A percentile compares a stretch with the other conserved stretches of the same genome.
These are phyloP conservation scores for Pachymerium ferrugineum DNA, from an alignment of 2,888 invertebrate genomes.

Conservation along the genomic window DNA sequence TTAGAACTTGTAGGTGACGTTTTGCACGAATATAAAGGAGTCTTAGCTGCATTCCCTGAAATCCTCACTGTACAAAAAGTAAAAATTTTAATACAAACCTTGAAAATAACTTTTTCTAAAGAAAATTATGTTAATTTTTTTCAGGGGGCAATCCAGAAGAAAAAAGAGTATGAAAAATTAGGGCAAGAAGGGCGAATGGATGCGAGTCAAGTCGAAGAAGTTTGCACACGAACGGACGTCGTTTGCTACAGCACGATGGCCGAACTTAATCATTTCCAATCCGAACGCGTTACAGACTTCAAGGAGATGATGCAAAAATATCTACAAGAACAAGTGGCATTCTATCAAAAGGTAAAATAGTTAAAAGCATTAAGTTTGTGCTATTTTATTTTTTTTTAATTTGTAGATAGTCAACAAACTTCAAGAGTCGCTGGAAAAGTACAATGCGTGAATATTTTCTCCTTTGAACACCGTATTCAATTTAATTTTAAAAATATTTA, in stretches of 20 bases:
- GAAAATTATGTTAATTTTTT: background rate
- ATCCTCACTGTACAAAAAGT: constrained; percentile 82
- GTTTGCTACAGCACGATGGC: constrained; percentile 89
- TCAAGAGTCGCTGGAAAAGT: background rate
- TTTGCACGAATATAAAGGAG: constrained; percentile 88
- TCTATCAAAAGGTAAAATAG: constrained; percentile 68
- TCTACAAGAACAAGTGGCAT: constrained; percentile 79
- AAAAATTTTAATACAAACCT: constrained; percentile 33
- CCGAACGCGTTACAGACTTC: constrained; percentile 76
- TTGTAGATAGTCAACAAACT: constrained; percentile 28
- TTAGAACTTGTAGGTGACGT: constrained; percentile 88
- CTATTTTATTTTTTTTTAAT: background rate
- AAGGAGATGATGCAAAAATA: constrained; percentile 79
- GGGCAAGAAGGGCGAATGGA: constrained; percentile 76
- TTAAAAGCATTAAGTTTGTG: background rate
- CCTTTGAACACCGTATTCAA: background rate
- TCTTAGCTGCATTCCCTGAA: constrained; percentile 84
- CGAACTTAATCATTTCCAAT: constrained; percentile 89
- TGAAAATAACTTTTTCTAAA: background rate
- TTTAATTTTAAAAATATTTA: background rate
- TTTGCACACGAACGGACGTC: constrained; percentile 77
- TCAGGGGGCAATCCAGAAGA: constrained; percentile 72
- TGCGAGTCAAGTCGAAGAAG: constrained; percentile 70
- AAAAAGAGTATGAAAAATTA: constrained; percentile 77
- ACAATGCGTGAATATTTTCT: background rate